Evolutionary conservation across 2,113 vertebrate genomes (phyloP), one percentile per base, ranked within the genome.

Genomic region (Megaptera novaeangliae): DNA sequence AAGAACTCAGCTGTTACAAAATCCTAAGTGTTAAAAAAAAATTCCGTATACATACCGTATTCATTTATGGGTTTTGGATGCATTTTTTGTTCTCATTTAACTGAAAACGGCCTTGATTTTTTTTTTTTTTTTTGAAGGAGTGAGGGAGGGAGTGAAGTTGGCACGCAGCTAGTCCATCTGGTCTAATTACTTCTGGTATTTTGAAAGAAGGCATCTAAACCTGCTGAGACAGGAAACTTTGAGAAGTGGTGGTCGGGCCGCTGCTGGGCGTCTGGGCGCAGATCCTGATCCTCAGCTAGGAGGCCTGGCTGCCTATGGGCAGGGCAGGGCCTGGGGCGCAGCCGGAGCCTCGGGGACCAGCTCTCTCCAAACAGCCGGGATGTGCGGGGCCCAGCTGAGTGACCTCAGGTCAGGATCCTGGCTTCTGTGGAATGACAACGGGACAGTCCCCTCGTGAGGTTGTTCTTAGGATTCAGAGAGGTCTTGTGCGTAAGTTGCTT

Each of bases 21-120:
- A 95, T 36, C 86, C 82, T 52, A 86, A 96, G 91, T 90, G 95
- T 97, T 98, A 97, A 97, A 96, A 98, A 96, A 97, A 97, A 95
- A 68, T 14, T 41, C 63, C 69, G 85, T 41, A 92, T 96, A 96
- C 89, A 75, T 96, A 83, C 77, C 75, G 66, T 68, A 98, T 96
- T 98, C 96, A 96, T 96, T 98, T 98, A 97, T 96, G 98, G 61
- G 83, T 97, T 98, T 98, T 98, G 98, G 98, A 98, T 97, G 85
- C 44, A 21, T 98, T 97, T 97, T 98, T 98, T 96, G 69, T 98
- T 97, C 97, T 98, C 98, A 64, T 97, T 98, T 98, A 98, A 98
- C 95, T 98, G 94, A 96, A 98, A 98, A 95, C 85, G 87, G 92
- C 96, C 96, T 98, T 97, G 96, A 97, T 96, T 78, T 78, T 55